These are phyloP conservation scores for Symphodus melops DNA, from an alignment of 2,113 vertebrate genomes.

Conservation along the genomic window DNA sequence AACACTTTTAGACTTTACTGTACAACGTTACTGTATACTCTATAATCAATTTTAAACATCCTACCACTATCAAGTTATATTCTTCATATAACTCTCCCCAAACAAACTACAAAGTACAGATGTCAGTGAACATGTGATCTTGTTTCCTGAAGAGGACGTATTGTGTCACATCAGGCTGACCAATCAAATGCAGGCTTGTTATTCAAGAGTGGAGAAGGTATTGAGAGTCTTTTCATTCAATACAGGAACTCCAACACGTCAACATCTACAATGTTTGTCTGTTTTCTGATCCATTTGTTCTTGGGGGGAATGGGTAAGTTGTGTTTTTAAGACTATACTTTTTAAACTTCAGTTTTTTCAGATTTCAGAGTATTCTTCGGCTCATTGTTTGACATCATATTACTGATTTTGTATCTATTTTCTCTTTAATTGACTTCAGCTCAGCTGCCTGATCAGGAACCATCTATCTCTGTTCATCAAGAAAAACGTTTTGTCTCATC, in stretches of 20 bases:
- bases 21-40: too few relatives aligned
- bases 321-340: not conserved
- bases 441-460: not conserved
- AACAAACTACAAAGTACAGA: not conserved
- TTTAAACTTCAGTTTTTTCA: not conserved
- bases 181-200: constrained; percentile 11
- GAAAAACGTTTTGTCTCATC: rapidly evolving
- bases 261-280: not conserved
- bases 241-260: not conserved
- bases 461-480: not conserved
- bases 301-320: constrained; percentile 17
- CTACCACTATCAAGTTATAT: not conserved
- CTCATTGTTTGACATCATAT: too few relatives aligned
- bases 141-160: not conserved
- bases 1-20: too few relatives aligned
- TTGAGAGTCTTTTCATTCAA: not conserved
- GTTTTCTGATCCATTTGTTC: constrained; percentile 2
- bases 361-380: not conserved
- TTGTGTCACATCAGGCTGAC: not conserved
- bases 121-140: not conserved
- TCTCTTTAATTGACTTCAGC: not conserved
- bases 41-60: not conserved
- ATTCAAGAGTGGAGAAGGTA: not conserved
- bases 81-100: not conserved
- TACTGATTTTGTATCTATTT: not conserved